Evolutionary conservation across 2,113 vertebrate species (phyloP), one percentile per base, ranked within the genome.

Genomic region (Pteropus alecto): DNA sequence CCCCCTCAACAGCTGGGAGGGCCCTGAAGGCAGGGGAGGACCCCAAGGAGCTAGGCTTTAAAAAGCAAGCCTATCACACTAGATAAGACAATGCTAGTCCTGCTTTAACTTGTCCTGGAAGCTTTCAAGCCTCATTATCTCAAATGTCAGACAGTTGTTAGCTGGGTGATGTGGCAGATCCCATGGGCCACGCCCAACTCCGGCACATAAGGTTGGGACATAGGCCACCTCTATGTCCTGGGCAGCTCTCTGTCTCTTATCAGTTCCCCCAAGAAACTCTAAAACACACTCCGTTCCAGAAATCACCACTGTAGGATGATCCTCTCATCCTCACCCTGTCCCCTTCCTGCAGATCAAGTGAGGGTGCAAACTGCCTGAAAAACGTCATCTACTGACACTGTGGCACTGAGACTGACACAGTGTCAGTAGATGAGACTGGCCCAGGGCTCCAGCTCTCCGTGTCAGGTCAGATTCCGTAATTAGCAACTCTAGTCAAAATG

Each of bases 1-100:
- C 24, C 68, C 0, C 12, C 56, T 35, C 30, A 46, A 30, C 9
- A 10, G 18, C 54, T 24, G 28, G 21, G 96, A 95, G 38, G 70
- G 54, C 11, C 2, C 91, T 93, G 86, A 95, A 2, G 19, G 68
- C 33, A 68, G 22, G 43, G 35, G 65, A 88, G n/a, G 79, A 89
- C 78, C 73, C 61, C 73, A 56, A 87, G 76, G 76, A 95, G 81
- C 24, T 56, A 7, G 22, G 35, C 48, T 97, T 92, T 87, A 73
- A 73, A 67, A 18, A 1, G 56, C 71, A 51, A 77, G 78, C 12
- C 28, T 70, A 6, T 78, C 68, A 92, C 63, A 16, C 30, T 58
- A 61, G 63, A 33, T 78, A 68, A 38, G 26, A 88, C 24, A 46
- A 4, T 5, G 5, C 35, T 19, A 35, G 22, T 67, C 21, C 73